Base-by-base conservation (phyloP, 53 echinoderm and acorn worm species). In the Crossaster papposus region DNA sequence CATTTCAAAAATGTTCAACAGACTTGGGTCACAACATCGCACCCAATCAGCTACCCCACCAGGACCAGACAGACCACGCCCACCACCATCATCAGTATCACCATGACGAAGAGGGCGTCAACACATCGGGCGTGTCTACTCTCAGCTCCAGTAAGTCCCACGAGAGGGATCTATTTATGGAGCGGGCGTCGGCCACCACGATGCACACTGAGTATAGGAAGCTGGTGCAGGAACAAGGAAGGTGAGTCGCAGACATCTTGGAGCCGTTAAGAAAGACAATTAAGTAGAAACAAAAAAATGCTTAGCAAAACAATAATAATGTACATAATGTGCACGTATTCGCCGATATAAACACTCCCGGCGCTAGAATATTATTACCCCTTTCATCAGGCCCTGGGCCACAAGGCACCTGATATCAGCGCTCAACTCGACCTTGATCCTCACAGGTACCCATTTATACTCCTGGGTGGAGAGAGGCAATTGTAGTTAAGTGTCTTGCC, bases 41-140 rank as follows among this genome's bases (percentile, higher is more conserved):
- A 20, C 90, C 94, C 28, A 32, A 90, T 54, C 92, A 88, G 72
- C 34, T 70, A 62, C 30, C 90, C 86, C 90, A 72, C 83, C 76
- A 89, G 54, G 84, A 89, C 81, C 93, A 89, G 23, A 70, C 78
- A 32, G 85, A 84, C 84, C 78, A 81, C 62, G 33, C 72, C 65
- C 92, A 94, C 77, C 85, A 81, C 80, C 36, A 54, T 17, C 79
- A 86, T 38, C 78, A 54, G 55, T 72, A 79, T 15, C 92, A 93
- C 72, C 83, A 64, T 1, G 96, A 96, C 15, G 97, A 94, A 26
- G 95, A 95, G 76, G 94, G 87, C 18, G 95, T 93, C 26, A 95
- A 97, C 77, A 96, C 99, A 2, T 99, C 99, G 5, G 99, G 99
- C 20, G 99, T 99, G 79, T 99, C 99, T 5, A 96, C 99, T 11